Conservation (phyloP, 2,113 vertebrate species). For the Epinephelus fuscoguttatus region DNA sequence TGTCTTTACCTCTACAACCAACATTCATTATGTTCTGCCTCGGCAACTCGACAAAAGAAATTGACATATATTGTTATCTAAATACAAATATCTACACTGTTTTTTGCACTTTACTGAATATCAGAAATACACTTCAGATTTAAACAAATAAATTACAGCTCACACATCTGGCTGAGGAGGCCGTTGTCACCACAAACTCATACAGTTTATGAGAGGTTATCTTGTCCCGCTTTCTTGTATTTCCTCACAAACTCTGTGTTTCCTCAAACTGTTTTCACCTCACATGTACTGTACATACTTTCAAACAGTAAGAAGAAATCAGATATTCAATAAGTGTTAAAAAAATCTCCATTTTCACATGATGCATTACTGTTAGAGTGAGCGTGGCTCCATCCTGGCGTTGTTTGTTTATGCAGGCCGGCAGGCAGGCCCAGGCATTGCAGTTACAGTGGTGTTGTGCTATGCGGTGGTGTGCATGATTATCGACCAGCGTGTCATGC, state of each 20-base stretch:
- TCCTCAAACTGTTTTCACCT: neutral
- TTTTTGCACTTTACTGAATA: neutral
- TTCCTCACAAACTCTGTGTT: neutral
- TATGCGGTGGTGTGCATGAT: conserved; percentile 83
- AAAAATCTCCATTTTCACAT: conserved; percentile 30
- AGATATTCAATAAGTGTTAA: conserved; percentile 26
- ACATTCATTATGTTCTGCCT: neutral
- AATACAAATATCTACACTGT: neutral
- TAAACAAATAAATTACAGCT: neutral
- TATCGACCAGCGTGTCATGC: conserved; percentile 87
- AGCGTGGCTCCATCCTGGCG: conserved; percentile 62
- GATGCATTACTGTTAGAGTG: conserved; percentile 33
- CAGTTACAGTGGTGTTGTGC: conserved; percentile 80
- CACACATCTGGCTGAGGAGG: neutral
- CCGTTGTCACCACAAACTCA: neutral
- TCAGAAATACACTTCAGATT: neutral
- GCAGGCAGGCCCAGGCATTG: conserved; percentile 71
- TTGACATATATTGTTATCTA: neutral
- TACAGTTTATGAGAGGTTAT: neutral
- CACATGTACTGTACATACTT: neutral
- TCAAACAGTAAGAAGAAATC: neutral
- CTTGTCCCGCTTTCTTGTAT: neutral
- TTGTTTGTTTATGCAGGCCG: conserved; percentile 68
- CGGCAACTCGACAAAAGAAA: neutral
- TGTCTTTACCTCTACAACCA: neutral